Evolutionary conservation across 2,888 invertebrate genomes (phyloP).

Genomic region (Drosophila vallismaia): DNA sequence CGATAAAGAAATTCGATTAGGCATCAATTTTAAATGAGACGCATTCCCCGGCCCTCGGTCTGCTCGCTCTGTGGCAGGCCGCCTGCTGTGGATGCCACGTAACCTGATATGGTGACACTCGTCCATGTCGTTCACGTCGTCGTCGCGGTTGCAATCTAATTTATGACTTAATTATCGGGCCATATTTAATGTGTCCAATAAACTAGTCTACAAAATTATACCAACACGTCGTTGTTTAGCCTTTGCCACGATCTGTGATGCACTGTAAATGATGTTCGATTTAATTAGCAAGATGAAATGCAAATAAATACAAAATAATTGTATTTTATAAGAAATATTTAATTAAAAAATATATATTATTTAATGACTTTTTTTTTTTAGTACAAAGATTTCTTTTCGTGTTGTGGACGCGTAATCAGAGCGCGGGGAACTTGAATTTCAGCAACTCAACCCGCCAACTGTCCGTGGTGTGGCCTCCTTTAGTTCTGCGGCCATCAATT

Average conservation of each 20-base stretch:
- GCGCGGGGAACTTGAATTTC: constrained; percentile 64
- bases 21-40: constrained; percentile 81
- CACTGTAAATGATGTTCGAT: constrained; percentile 9
- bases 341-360: neutral
- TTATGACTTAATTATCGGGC: constrained; percentile 84
- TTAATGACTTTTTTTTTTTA: neutral
- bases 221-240: constrained; percentile 76
- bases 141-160: constrained; percentile 79
- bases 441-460: constrained; percentile 40
- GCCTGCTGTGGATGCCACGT: constrained; percentile 75
- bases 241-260: constrained; percentile 34
- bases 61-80: constrained; percentile 34
- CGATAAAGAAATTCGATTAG: constrained; percentile 82
- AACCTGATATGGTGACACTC: constrained; percentile 77
- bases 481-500: constrained; percentile 81
- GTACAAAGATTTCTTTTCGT: neutral
- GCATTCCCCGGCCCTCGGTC: constrained; percentile 51
- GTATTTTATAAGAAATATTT: neutral
- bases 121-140: constrained; percentile 58
- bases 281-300: neutral
- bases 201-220: constrained; percentile 85
- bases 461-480: constrained; percentile 74
- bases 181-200: constrained; percentile 84
- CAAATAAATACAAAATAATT: neutral
- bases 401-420: constrained; percentile 58